These are phyloP conservation scores for Apamea monoglypha DNA, from an alignment of 2,888 invertebrate species.

Conservation along the genomic window DNA sequence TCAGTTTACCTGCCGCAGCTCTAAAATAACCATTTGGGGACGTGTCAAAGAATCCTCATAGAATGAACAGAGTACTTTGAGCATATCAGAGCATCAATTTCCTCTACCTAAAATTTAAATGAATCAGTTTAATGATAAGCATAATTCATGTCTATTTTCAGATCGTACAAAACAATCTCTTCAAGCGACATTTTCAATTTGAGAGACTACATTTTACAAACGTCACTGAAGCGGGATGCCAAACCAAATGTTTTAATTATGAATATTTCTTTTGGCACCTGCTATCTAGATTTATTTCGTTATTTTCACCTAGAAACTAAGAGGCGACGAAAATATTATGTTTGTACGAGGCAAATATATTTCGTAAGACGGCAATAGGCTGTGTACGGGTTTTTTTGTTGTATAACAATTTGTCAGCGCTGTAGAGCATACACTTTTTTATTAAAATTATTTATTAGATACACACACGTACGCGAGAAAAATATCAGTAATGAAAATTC, in stretches of 20 bases:
- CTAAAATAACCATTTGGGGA: neutral
- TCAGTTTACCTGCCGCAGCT: neutral
- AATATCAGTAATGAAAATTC: neutral
- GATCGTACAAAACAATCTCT: neutral
- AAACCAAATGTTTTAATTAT: conserved; percentile 52
- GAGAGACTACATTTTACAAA: conserved; percentile 9
- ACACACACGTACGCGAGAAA: neutral
- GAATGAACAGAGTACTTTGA: neutral
- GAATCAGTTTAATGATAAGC: neutral
- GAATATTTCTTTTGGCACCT: conserved; percentile 51
- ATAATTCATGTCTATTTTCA: neutral
- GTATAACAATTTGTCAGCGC: conserved; percentile 10
- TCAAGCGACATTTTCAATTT: conserved; percentile 10
- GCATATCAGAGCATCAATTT: neutral
- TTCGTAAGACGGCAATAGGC: neutral
- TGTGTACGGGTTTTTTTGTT: conserved; percentile 17
- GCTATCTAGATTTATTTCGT: conserved; percentile 20
- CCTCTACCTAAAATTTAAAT: neutral
- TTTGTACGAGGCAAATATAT: conserved; percentile 40
- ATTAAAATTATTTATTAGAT: neutral
- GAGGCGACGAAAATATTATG: conserved; percentile 24
- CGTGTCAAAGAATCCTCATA: neutral
- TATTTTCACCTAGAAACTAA: conserved; percentile 20
- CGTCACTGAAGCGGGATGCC: conserved; percentile 12
- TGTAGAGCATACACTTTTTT: neutral